Percentiles rank a stretch among this genome's conserved stretches.
Evolutionary conservation across 2,113 vertebrate species (phyloP).

Genomic region (Grallaria varia): DNA sequence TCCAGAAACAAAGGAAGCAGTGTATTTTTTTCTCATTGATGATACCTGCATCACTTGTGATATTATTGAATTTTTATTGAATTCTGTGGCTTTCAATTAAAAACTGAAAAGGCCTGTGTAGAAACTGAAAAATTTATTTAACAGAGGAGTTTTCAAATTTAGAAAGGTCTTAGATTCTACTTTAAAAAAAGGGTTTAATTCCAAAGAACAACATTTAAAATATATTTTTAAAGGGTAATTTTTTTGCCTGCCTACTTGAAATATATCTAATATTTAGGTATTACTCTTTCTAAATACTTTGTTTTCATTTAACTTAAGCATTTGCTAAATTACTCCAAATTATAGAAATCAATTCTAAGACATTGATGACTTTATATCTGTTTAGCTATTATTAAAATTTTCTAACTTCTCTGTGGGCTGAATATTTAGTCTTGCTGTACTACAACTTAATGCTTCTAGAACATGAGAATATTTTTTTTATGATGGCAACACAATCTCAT

Average conservation of each 20-base stretch:
- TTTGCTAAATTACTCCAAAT: background rate
- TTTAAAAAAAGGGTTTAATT: background rate
- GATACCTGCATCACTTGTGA: background rate
- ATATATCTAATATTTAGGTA: background rate
- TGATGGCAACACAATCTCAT: background rate
- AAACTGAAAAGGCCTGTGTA: background rate
- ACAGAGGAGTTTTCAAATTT: background rate
- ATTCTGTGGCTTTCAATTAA: background rate
- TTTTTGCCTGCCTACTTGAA: background rate
- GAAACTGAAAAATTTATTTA: background rate
- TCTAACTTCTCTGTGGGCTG: background rate
- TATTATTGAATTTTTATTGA: background rate
- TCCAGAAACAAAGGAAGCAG: background rate
- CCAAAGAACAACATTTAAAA: background rate
- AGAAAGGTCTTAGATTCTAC: background rate
- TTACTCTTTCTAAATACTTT: background rate
- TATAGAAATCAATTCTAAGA: background rate
- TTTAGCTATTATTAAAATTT: background rate
- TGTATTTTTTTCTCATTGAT: background rate
- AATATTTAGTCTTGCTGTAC: background rate
- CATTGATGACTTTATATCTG: background rate
- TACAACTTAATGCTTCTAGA: background rate
- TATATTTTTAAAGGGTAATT: background rate
- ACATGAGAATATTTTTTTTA: background rate
- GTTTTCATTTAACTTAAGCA: background rate